A percentile compares a stretch with the other conserved stretches of the same genome.
Conservation (phyloP, 2,113 vertebrate species). For the Scomber scombrus region DNA sequence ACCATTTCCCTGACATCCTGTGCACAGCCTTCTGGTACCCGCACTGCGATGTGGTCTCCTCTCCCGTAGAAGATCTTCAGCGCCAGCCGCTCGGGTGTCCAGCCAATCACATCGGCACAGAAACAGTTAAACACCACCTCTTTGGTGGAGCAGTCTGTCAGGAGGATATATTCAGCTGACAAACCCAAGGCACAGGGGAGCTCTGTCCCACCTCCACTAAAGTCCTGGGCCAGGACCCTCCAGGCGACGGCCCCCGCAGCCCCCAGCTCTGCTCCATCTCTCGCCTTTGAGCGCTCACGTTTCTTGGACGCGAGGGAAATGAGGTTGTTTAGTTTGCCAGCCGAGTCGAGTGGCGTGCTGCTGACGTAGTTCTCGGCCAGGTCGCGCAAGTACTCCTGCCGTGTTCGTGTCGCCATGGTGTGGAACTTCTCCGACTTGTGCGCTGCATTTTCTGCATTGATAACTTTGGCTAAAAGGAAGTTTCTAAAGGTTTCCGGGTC, state of each 20-base stretch:
- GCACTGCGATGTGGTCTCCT: constrained; percentile 91
- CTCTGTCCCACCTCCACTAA: constrained; percentile 84
- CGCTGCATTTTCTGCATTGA: constrained; percentile 93
- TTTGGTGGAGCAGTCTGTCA: constrained; percentile 89
- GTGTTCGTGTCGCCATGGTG: constrained; percentile 94
- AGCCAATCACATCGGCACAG: constrained; percentile 94
- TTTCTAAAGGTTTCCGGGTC: constrained; percentile 90
- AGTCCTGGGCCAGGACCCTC: constrained; percentile 90
- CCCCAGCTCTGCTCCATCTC: constrained; percentile 86
- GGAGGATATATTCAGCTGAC: constrained; percentile 89
- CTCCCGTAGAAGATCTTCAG: constrained; percentile 93
- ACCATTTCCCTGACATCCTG: constrained; percentile 93
- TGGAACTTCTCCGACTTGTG: constrained; percentile 97
- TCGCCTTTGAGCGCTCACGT: constrained; percentile 88
- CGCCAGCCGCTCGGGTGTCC: constrained; percentile 87
- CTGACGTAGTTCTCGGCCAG: constrained; percentile 93
- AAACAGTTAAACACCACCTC: constrained; percentile 96
- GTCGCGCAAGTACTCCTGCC: constrained; percentile 94
- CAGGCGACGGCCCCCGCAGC: constrained; percentile 89
- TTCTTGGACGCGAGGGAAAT: constrained; percentile 94
- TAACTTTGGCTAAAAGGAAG: constrained; percentile 94
- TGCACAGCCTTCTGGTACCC: constrained; percentile 83
- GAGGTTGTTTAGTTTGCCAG: constrained; percentile 92
- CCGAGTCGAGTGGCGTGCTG: constrained; percentile 89
- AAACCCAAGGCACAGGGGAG: constrained; percentile 87